phyloP scores from a whole-genome alignment of 1,140 invertebrate species.

The Paralvinella palmiformis region DNA sequence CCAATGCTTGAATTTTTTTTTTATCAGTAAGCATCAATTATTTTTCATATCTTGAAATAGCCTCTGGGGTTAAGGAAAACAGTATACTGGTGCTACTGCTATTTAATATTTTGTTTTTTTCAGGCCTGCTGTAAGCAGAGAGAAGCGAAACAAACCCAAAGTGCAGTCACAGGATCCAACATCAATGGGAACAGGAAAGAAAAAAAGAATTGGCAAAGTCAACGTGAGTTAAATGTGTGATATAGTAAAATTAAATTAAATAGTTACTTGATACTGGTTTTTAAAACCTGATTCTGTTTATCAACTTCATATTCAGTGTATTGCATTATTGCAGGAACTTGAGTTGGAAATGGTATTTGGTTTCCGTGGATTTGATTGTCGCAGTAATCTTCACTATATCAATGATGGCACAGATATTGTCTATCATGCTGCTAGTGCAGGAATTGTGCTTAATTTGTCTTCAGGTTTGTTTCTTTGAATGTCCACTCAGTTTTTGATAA shows the following conservation, averaged over 20 bases:
- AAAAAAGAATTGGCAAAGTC: conserved; percentile 37
- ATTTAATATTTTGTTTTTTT: not conserved
- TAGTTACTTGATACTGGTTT: not conserved
- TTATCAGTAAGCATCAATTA: too few species aligned
- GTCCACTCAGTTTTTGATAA: too few species aligned
- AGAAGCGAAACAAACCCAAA: conserved; percentile 37
- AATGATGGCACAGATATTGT: conserved; percentile 48
- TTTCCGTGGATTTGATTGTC: conserved; percentile 50
- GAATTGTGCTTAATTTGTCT: conserved; percentile 47
- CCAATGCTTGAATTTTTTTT: too few species aligned
- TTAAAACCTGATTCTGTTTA: not conserved
- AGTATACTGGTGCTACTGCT: too few species aligned
- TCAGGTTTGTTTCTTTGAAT: conserved; percentile 35
- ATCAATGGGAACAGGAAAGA: conserved; percentile 31
- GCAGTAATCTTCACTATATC: conserved; percentile 48
- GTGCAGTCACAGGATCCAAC: conserved; percentile 33
- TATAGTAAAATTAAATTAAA: not conserved
- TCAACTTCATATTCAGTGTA: not conserved
- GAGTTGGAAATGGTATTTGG: conserved; percentile 48
- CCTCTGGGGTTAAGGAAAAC: too few species aligned
- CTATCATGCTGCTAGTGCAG: conserved; percentile 49
- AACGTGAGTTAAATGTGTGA: conserved; percentile 28
- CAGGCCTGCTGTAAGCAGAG: conserved; percentile 36
- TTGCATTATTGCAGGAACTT: conserved; percentile 34
- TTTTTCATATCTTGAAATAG: too few species aligned